These are phyloP conservation scores for Daphoenositta chrysoptera DNA, from an alignment of 2,113 vertebrate genomes.

Conservation along the genomic window DNA sequence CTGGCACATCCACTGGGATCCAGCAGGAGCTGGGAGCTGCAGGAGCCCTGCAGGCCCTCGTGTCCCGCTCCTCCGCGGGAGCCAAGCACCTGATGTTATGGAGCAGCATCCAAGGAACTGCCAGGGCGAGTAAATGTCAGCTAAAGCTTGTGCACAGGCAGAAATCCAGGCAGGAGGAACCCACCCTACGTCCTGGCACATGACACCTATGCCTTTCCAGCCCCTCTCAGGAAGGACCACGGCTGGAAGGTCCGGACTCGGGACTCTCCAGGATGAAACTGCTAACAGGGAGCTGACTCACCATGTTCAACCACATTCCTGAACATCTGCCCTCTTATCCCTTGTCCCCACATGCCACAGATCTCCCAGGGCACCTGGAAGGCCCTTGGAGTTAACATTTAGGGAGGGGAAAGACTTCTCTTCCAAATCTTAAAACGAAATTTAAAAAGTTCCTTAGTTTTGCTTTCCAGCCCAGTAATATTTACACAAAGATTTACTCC, in stretches of 20 bases:
- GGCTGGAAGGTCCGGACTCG: background rate
- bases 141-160: background rate
- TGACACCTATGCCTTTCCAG: background rate
- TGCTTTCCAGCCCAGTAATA: background rate
- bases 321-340: background rate
- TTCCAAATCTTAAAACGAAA: background rate
- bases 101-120: background rate
- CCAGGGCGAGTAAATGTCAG: fast-evolving
- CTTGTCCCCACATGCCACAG: background rate
- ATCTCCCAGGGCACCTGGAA: background rate
- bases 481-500: background rate
- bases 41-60: background rate
- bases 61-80: background rate
- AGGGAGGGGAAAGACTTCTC: background rate
- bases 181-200: fast-evolving
- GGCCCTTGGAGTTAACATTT: background rate
- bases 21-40: background rate
- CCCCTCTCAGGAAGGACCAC: background rate
- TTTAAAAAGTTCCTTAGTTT: background rate
- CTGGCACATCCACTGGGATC: background rate
- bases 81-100: background rate
- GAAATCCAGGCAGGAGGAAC: background rate
- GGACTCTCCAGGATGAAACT: background rate
- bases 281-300: background rate
- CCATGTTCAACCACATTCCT: background rate